Evolutionary conservation across 2,888 invertebrate species (phyloP).

Genomic region (Lasioglossum pauxillum): DNA sequence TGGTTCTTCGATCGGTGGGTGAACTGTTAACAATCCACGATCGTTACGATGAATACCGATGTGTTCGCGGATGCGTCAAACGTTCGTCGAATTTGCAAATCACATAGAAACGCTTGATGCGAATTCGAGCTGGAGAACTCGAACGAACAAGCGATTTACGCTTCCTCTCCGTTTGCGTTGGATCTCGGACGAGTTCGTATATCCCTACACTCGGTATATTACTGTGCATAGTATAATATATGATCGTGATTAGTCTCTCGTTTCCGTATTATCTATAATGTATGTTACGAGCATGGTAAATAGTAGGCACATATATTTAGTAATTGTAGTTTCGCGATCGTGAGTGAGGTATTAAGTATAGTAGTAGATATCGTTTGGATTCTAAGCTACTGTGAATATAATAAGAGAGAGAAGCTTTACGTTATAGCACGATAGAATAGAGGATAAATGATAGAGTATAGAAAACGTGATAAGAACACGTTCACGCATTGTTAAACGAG

Average conservation of each 20-base stretch:
- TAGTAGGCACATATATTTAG: neutral
- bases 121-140: slow-evolving; percentile 78
- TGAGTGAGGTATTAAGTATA: neutral
- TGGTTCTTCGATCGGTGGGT: neutral
- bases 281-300: slow-evolving; percentile 1
- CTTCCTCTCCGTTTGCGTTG: neutral
- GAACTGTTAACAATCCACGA: neutral
- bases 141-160: slow-evolving; percentile 16
- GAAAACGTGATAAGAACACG: neutral
- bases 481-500: neutral
- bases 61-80: neutral
- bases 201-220: neutral
- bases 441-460: neutral
- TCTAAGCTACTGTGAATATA: slow-evolving; percentile 26
- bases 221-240: neutral
- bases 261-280: neutral
- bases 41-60: neutral
- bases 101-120: slow-evolving; percentile 71
- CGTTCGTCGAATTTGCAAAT: slow-evolving; percentile 69
- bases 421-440: neutral
- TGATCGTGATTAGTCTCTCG: neutral
- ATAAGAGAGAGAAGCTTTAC: neutral
- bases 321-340: neutral
- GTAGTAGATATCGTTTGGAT: neutral
- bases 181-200: neutral